Conservation (phyloP, 2,888 invertebrate genomes). For the Galerucella calmariensis region DNA sequence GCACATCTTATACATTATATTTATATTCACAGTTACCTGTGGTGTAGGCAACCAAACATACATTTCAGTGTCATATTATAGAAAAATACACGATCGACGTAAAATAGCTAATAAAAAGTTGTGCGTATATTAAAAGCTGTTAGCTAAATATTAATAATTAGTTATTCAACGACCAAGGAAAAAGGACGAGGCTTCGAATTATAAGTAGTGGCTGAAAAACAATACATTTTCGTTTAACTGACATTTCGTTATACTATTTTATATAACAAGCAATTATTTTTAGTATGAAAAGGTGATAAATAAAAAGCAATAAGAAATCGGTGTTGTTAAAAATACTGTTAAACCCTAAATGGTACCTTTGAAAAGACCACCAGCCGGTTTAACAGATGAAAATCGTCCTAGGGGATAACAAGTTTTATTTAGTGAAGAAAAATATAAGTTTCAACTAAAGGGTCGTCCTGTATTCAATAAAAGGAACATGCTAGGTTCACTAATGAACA, state of each 20-base stretch:
- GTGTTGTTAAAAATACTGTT: constrained; percentile 29
- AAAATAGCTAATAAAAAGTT: too few species aligned
- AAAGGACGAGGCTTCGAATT: constrained; percentile 72
- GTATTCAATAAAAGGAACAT: not conserved
- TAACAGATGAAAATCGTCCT: constrained; percentile 62
- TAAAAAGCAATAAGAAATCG: constrained; percentile 14
- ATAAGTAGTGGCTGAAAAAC: constrained; percentile 71
- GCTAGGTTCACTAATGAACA: not conserved
- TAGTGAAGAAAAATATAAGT: constrained; percentile 13
- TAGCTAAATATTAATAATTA: constrained; percentile 38
- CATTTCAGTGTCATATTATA: not conserved
- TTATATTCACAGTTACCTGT: too few species aligned
- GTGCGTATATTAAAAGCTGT: constrained; percentile 38
- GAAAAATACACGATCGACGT: too few species aligned
- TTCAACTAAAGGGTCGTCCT: not conserved
- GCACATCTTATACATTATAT: too few species aligned
- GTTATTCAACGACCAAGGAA: constrained; percentile 69
- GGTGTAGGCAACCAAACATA: too few species aligned
- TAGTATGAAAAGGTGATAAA: constrained; percentile 15
- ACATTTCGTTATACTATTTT: constrained; percentile 54
- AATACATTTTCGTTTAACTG: constrained; percentile 21
- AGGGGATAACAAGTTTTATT: constrained; percentile 48
- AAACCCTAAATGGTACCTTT: constrained; percentile 60
- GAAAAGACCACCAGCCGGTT: constrained; percentile 61
- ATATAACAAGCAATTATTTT: constrained; percentile 28